Percentiles rank a stretch among this genome's conserved stretches.
Conservation (phyloP, 2,797 vertebrate species). For the Peromyscus aztecus region DNA sequence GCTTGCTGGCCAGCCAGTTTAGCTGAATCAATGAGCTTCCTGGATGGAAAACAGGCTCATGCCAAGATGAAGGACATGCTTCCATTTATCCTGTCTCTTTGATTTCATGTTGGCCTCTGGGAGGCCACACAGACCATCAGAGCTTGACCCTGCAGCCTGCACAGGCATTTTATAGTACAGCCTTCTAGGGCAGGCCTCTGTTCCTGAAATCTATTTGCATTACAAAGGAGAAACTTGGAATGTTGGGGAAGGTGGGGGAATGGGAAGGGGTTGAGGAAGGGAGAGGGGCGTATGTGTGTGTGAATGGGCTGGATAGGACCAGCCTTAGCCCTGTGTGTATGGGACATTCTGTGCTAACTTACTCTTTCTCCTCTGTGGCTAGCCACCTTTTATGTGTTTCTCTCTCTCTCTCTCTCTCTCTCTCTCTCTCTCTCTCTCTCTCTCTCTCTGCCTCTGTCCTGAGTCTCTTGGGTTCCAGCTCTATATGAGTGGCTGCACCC, state of each 20-base stretch:
- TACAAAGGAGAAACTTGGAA: conserved; percentile 53
- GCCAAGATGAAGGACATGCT: conserved; percentile 25
- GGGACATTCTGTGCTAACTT: neutral
- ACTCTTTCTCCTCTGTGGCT: neutral
- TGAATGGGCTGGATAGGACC: neutral
- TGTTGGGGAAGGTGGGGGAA: neutral
- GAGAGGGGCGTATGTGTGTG: too few species aligned
- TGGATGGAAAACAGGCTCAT: neutral
- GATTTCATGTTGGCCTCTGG: conserved; percentile 70
- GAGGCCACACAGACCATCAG: neutral
- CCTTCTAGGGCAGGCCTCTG: neutral
- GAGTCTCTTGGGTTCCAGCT: neutral
- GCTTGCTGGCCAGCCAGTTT: neutral
- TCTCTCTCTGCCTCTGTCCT: neutral
- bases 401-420: too few species aligned
- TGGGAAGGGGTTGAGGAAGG: neutral
- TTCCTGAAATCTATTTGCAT: conserved; percentile 59
- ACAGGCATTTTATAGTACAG: neutral
- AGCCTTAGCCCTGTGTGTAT: neutral
- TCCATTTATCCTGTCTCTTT: conserved; percentile 51
- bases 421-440: neutral
- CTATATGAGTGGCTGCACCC: neutral
- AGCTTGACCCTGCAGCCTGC: neutral
- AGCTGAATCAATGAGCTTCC: neutral
- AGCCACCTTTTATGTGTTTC: conserved; percentile 45